Evolutionary conservation across 1,140 invertebrate species (phyloP), one percentile per base, ranked within the genome.

Genomic region (Pinna nobilis): DNA sequence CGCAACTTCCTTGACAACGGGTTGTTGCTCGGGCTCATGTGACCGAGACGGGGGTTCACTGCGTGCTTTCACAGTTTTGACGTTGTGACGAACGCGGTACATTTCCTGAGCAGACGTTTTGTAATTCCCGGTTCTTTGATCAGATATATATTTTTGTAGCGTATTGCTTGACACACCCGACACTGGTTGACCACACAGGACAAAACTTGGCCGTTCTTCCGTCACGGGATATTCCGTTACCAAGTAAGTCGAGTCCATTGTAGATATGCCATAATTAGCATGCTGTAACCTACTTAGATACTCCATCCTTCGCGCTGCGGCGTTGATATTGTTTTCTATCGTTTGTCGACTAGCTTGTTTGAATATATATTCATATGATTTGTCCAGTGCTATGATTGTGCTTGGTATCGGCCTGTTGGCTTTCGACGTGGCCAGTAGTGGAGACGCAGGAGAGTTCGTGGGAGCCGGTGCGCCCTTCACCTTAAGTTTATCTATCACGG

Each of bases 41-140:
- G 59, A 41, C 4, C 47, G 35, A 25, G 51, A 49, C 0, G 57
- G 23, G 6, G 73, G 73, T 32, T 75, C 73, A 50, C 60, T 75
- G 37, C 49, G 41, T n/a, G 61, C 50, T 66, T 70, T 75, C 20
- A 51, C 63, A 6, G 32, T 61, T 65, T 65, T 65, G 41, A 61
- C 53, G 6, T 47, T 57, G 33, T 53, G 51, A 13, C 60, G 60
- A 4, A 70, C 67, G 18, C 67, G 13, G 11, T 63, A 60, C n/a
- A 75, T 50, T 50, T 75, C 73, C 32, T 75, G 59, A 15, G 73
- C 66, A 49, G 73, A 75, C n/a, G 73, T 75, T 59, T 75, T 75
- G 28, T 57, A 75, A 50, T 64, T 75, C 23, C 73, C 73, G 18
- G 67, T 66, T 51, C 73, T 32, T 50, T 75, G 60, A 1, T 75